Evolutionary conservation across 2,797 vertebrate species (phyloP), one percentile per base, ranked within the genome.

Genomic region (Arctocebus calabarensis): DNA sequence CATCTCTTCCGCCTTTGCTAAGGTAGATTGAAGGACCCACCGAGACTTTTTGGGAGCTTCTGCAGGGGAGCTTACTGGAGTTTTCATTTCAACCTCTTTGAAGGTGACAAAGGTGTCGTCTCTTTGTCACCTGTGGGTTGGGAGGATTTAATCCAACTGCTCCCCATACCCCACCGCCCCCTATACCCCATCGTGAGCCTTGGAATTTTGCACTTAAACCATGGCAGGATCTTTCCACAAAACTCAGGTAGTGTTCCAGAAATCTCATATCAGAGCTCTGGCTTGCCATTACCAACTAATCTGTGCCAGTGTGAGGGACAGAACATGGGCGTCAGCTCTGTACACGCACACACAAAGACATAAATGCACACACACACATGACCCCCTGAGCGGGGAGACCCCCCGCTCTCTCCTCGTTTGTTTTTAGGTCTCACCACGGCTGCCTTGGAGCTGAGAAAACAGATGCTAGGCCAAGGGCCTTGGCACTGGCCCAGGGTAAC

Each of bases 401-500:
- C n/a, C 23, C 9, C 68, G 48, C 81, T 52, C 37, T 12, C 37
- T 32, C 73, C 86, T 57, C 70, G 91, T 93, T 91, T 96, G 95
- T 94, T 94, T 95, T 91, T 25, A 74, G 82, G 88, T 81, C 74
- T 88, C 59, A 57, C 74, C 27, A 52, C 0, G 17, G 91, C 90
- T 88, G 91, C 90, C 82, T 88, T 6, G 73, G 93, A 96, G 94
- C 96, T 62, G 95, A 93, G 95, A 61, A 95, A 96, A 94, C 95
- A 95, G 96, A 91, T 32, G 43, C 84, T 13, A 27, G 94, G 94
- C 89, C n/a, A 73, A 92, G 93, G 97, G 95, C 95, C 93, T 97
- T 97, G 97, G 97, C 95, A 74, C 68, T 13, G 0, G 61, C 90
- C 97, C 97, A 88, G 94, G 94, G 93, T 85, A 88, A 96, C 94